Conservation (phyloP, 1,140 invertebrate species). For the Copidosoma floridanum region DNA sequence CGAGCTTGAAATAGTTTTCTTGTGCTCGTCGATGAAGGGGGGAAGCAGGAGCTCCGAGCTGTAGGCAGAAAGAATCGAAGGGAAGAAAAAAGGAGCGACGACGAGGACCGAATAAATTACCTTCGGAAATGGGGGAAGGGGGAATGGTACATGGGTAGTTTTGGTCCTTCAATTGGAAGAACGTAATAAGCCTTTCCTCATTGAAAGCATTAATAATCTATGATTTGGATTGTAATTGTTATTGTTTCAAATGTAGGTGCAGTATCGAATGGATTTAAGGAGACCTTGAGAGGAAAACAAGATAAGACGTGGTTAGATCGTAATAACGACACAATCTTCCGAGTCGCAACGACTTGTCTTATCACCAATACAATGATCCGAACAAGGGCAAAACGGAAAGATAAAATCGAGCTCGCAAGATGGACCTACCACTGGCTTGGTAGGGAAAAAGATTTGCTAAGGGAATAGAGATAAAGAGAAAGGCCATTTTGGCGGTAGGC, state of each 20-base stretch:
- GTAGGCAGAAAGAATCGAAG: not conserved
- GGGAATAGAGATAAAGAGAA: slow-evolving; percentile 16
- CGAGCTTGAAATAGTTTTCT: slow-evolving; percentile 24
- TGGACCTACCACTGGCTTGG: too few relatives aligned
- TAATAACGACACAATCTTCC: not conserved
- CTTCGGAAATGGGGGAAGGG: too few relatives aligned
- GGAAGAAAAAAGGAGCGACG: not conserved
- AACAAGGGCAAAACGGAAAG: slow-evolving; percentile 12
- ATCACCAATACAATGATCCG: slow-evolving; percentile 4
- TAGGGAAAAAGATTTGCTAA: slow-evolving; percentile 19
- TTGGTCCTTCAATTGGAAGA: not conserved
- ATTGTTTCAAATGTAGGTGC: too few relatives aligned
- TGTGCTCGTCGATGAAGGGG: not conserved
- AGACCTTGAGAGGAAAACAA: not conserved
- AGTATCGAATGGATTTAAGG: too few relatives aligned
- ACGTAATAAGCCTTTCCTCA: not conserved
- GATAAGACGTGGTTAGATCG: not conserved
- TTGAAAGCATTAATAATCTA: too few relatives aligned
- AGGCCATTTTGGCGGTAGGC: not conserved
- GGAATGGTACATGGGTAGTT: not conserved
- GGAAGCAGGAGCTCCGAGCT: too few relatives aligned
- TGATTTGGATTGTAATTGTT: too few relatives aligned
- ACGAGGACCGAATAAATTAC: slow-evolving; percentile 25
- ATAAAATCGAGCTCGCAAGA: too few relatives aligned
- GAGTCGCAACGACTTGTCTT: not conserved